phyloP scores from a whole-genome alignment of 2,888 invertebrate genomes.

The Congeria kusceri region DNA sequence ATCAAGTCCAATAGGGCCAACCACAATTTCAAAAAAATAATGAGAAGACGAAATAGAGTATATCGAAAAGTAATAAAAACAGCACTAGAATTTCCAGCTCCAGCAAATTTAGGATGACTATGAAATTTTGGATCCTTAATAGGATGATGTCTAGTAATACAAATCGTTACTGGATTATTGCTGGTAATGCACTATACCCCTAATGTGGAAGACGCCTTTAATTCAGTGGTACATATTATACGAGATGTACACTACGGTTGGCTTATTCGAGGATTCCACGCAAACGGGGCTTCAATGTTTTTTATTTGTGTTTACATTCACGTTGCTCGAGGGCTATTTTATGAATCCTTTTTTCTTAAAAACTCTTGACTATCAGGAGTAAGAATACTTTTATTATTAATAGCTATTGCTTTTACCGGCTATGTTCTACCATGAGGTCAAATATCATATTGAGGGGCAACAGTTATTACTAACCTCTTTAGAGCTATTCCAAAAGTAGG shows the following conservation, averaged over 20 bases:
- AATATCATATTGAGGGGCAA: constrained; percentile 93
- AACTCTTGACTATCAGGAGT: constrained; percentile 89
- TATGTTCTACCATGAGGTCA: constrained; percentile 90
- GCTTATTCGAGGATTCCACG: constrained; percentile 89
- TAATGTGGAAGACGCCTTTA: constrained; percentile 89
- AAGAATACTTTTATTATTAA: constrained; percentile 89
- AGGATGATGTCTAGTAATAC: constrained; percentile 86
- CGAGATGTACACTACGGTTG: constrained; percentile 91
- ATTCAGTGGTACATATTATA: constrained; percentile 89
- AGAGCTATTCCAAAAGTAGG: constrained; percentile 91
- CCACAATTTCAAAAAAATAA: no score
- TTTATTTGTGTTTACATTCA: constrained; percentile 90
- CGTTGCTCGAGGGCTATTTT: constrained; percentile 89
- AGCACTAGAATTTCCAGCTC: constrained; percentile 67
- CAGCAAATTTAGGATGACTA: constrained; percentile 72
- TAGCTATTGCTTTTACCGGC: constrained; percentile 91
- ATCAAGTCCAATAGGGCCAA: no score
- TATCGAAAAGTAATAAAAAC: no score
- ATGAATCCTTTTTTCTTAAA: constrained; percentile 86
- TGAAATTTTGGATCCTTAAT: constrained; percentile 88
- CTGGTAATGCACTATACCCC: constrained; percentile 90
- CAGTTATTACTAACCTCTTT: constrained; percentile 91
- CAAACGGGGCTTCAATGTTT: constrained; percentile 91
- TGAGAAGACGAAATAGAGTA: no score
- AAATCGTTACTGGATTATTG: constrained; percentile 90